Evolutionary conservation across 2,797 vertebrate genomes (phyloP).

Genomic region (Rhinophrynus dorsalis): DNA sequence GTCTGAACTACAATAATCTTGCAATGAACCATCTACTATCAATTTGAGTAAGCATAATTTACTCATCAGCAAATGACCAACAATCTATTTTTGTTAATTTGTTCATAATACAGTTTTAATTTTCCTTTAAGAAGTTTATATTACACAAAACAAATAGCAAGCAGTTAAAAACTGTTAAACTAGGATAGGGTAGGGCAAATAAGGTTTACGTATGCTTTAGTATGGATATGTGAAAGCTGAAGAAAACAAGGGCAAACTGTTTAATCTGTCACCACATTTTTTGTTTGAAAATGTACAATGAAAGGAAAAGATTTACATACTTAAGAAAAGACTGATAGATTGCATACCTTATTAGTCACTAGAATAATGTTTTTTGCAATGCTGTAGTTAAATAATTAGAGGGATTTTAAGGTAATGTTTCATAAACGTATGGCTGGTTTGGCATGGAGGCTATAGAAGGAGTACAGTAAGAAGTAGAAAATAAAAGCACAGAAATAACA

Average conservation of each 20-base stretch:
- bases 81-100: too few species aligned
- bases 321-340: constrained; percentile 27
- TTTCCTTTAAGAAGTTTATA: too few species aligned
- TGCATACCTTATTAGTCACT: constrained; percentile 1
- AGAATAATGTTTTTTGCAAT: background rate
- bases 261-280: constrained; percentile 31
- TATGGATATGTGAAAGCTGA: constrained; percentile 28
- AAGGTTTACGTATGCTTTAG: background rate
- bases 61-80: too few species aligned
- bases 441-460: too few species aligned
- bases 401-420: too few species aligned
- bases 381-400: background rate
- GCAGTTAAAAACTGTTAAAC: constrained; percentile 23
- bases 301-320: constrained; percentile 9
- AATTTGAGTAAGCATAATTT: too few species aligned
- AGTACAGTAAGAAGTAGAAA: too few species aligned
- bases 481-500: too few species aligned
- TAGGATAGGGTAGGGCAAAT: constrained; percentile 17
- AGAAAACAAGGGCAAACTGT: constrained; percentile 36
- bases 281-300: constrained; percentile 20
- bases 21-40: too few species aligned
- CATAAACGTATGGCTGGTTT: too few species aligned
- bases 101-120: too few species aligned
- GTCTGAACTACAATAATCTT: too few species aligned
- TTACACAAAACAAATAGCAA: constrained; percentile 25